phyloP scores from a whole-genome alignment of 1,140 invertebrate species.

The Homarus americanus region DNA sequence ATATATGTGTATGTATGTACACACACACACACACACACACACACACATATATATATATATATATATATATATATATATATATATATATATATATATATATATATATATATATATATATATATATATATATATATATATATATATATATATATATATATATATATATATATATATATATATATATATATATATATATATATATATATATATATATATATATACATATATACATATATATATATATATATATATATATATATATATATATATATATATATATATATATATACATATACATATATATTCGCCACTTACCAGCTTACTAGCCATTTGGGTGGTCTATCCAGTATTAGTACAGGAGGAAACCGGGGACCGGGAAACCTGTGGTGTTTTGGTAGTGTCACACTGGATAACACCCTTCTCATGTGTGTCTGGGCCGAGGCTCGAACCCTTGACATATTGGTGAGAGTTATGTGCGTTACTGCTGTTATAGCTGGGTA shows the following conservation, averaged over 20 bases:
- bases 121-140: constrained; percentile 34
- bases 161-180: constrained; percentile 30
- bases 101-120: constrained; percentile 34
- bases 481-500: not conserved
- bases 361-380: no score
- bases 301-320: no score
- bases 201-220: constrained; percentile 35
- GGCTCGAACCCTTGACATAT: no score
- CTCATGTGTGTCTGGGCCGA: no score
- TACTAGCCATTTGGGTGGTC: no score
- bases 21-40: no score
- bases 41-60: not conserved
- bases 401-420: no score
- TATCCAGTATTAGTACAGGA: no score
- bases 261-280: constrained; percentile 27
- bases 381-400: no score
- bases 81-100: not conserved
- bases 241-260: constrained; percentile 30
- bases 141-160: constrained; percentile 34
- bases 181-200: constrained; percentile 22
- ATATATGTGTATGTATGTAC: not conserved
- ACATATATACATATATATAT: constrained; percentile 18
- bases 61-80: not conserved
- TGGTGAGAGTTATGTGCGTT: no score
- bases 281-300: constrained; percentile 34